These are phyloP conservation scores for Lycophotia porphyrea DNA, from an alignment of 2,888 invertebrate species.

Conservation along the genomic window DNA sequence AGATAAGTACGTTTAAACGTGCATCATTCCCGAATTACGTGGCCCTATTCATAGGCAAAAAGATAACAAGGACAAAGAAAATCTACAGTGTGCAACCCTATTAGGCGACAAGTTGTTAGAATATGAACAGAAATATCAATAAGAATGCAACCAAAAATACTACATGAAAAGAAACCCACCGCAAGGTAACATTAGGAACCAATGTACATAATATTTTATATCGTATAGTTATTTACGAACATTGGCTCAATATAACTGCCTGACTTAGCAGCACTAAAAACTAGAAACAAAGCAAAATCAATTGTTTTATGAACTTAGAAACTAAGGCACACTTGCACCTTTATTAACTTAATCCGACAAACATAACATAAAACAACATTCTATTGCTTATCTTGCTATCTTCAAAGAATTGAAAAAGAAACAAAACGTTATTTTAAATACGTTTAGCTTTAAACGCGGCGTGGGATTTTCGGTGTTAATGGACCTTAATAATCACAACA, in stretches of 20 bases:
- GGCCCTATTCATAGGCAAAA: slow-evolving; percentile 11
- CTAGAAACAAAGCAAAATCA: slow-evolving; percentile 18
- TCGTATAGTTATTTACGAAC: slow-evolving; percentile 18
- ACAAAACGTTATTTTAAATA: neutral
- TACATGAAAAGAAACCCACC: neutral
- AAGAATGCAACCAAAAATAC: slow-evolving; percentile 9
- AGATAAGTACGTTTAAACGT: slow-evolving; percentile 36
- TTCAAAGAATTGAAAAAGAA: neutral
- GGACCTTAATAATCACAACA: neutral
- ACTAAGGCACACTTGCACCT: neutral
- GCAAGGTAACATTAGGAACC: neutral
- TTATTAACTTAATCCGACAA: neutral
- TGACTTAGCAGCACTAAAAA: slow-evolving; percentile 37
- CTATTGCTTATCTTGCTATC: neutral
- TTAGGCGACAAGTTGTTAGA: neutral
- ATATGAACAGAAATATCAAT: neutral
- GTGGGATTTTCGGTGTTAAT: neutral
- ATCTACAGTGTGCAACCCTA: neutral
- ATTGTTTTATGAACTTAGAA: slow-evolving; percentile 17
- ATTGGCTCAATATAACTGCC: slow-evolving; percentile 33
- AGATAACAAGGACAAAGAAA: slow-evolving; percentile 6
- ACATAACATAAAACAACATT: neutral
- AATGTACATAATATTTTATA: slow-evolving; percentile 14
- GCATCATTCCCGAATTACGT: slow-evolving; percentile 36
- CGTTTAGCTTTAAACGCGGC: neutral